Evolutionary conservation across 2,888 invertebrate genomes (phyloP), one percentile per base, ranked within the genome.

Genomic region (Eristalis arbustorum): DNA sequence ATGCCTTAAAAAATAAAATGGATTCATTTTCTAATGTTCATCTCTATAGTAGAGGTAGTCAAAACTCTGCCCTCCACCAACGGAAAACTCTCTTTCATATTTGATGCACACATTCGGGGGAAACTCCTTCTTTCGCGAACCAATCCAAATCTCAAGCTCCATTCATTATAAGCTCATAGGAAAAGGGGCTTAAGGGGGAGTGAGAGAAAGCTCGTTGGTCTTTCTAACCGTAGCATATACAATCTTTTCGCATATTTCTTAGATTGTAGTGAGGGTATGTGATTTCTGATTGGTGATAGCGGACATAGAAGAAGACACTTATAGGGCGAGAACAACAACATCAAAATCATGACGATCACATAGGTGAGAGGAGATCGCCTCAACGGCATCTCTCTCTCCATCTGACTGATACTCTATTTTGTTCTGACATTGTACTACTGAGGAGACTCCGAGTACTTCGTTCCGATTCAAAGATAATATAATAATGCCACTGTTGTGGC

Each of bases 241-340:
- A 77, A 64, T 82, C 57, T 71, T 64, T 67, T 66, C 10, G 75
- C 75, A n/a, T 79, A 75, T 83, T 83, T 37, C 40, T 71, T 22
- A 28, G 74, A 61, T 69, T 72, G 75, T 67, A 83, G 79, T 83
- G 79, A 83, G 87, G 87, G 87, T 72, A 83, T 83, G 71, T 72
- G 71, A 83, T 25, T 87, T 83, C 72, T 87, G 87, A 87, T 87
- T 87, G 87, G 87, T 61, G 84, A 66, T 22, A 66, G 63, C 56
- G 42, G 56, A 34, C 40, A 75, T 69, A 82, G 42, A 73, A 67
- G 62, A 84, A n/a, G n/a, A 61, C 83, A 71, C 84, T 31, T 66
- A 57, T 68, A 66, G 37, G 49, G 28, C 40, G 66, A 66, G 63
- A 76, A 49, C 74, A 63, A 64, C 42, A 82, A 63, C 49, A 80